Percentiles rank a stretch among this genome's conserved stretches.
Conservation (phyloP, 2,797 vertebrate species). For the Octomys mimax region DNA sequence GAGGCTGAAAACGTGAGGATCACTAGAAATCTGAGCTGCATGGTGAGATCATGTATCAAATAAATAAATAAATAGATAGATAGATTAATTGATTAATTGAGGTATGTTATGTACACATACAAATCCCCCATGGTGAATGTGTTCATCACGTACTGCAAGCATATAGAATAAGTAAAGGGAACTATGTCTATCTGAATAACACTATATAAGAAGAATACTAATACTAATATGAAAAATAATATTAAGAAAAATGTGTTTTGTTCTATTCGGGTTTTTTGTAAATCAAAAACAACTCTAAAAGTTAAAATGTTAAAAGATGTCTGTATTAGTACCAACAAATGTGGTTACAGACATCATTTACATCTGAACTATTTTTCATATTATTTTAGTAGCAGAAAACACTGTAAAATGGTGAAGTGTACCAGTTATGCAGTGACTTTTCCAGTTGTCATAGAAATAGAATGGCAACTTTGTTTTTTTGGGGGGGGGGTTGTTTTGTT, state of each 20-base stretch:
- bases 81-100: too few species aligned
- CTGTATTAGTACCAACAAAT: background rate
- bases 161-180: background rate
- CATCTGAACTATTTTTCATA: background rate
- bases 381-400: background rate
- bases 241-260: background rate
- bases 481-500: too few species aligned
- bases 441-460: background rate
- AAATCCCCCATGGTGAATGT: background rate
- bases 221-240: background rate
- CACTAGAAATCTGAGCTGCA: too few species aligned
- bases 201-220: background rate
- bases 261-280: background rate
- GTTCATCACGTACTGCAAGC: background rate
- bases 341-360: background rate
- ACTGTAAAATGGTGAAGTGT: background rate
- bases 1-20: too few species aligned
- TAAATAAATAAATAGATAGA: too few species aligned
- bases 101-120: background rate
- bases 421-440: background rate
- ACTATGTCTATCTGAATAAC: background rate
- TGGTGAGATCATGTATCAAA: too few species aligned
- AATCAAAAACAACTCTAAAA: slow-evolving; percentile 12
- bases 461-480: background rate
- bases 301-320: background rate